Conservation (phyloP, 2,888 invertebrate species). For the Dichetophora obliterata region DNA sequence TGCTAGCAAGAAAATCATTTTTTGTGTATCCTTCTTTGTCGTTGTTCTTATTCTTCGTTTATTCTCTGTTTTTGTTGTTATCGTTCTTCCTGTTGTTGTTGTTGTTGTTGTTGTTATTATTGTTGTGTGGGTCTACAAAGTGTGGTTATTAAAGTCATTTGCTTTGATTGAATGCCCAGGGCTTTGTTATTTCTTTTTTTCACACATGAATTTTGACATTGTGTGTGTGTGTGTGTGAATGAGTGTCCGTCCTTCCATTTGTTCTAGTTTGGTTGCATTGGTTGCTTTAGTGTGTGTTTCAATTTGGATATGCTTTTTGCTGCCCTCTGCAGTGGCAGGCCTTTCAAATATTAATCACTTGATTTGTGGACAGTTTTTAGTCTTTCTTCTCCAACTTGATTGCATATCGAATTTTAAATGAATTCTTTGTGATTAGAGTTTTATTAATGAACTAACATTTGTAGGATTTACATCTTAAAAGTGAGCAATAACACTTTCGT, state of each 20-base stretch:
- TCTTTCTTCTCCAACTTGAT: no score
- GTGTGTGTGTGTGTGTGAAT: constrained; percentile 21
- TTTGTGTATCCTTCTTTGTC: not conserved
- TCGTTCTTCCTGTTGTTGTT: not conserved
- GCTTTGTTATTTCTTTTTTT: not conserved
- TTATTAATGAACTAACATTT: no score
- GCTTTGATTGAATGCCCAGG: constrained; percentile 16
- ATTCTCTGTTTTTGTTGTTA: not conserved
- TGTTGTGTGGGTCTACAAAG: not conserved
- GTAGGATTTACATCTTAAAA: no score
- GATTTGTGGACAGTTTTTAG: not conserved
- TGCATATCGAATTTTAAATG: no score
- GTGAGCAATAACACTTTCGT: no score
- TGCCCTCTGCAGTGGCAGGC: no score
- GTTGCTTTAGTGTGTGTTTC: no score
- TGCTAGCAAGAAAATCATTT: not conserved
- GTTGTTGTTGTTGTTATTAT: not conserved
- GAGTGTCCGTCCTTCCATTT: not conserved
- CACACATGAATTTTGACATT: constrained; percentile 7
- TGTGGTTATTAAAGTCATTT: constrained; percentile 23
- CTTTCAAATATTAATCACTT: constrained; percentile 1
- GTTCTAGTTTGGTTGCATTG: no score
- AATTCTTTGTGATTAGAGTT: no score
- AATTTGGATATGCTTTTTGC: not conserved
- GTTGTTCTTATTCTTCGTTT: not conserved